Base-by-base conservation (phyloP, 1,140 invertebrate genomes). In the Atta colombica region DNA sequence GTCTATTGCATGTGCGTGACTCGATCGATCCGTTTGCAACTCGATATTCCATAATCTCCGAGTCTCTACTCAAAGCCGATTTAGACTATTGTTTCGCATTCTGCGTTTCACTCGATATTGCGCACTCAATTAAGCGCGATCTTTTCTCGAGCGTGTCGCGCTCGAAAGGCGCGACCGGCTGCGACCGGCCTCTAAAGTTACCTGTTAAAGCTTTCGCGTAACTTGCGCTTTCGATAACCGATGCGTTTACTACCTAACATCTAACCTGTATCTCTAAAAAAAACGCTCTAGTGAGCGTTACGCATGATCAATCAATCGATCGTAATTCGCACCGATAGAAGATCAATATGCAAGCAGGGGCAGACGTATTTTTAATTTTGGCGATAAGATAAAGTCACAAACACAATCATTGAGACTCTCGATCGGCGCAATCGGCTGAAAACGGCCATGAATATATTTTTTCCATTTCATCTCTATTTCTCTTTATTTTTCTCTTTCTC, bases 351-450 rank as follows among this genome's bases (percentile, higher is more conserved):
- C 63, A 45, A 31, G 21, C 49, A 8, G 10, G n/a, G 71, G 53
- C 18, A 8, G 16, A 21, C 14, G 8, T 75, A 35, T 75, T 84
- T 84, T 74, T 75, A 84, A 84, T 84, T 75, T 51, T n/a, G 25
- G 18, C 39, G 78, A 84, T 84, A 84, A 84, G 80, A 84, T 84
- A 84, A 75, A 84, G 55, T 25, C 68, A 18, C 49, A 66, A 3
- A 14, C 18, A 16, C 39, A 25, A 58, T 72, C 68, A 25, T 31
- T 14, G 68, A 21, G 2, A n/a, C 18, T 63, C 39, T 75, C 25
- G 39, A 21, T 84, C 39, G 39, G 18, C 49, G 28, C 60, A 81
- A 81, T 72, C 55, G 18, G 12, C 5, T 55, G 35, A 58, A 49
- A 82, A 72, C 68, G 53, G 18, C 35, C 55, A 18, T 49, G 53